Evolutionary conservation across 1,140 invertebrate species (phyloP).

Genomic region (Belonocnema kinseyi): DNA sequence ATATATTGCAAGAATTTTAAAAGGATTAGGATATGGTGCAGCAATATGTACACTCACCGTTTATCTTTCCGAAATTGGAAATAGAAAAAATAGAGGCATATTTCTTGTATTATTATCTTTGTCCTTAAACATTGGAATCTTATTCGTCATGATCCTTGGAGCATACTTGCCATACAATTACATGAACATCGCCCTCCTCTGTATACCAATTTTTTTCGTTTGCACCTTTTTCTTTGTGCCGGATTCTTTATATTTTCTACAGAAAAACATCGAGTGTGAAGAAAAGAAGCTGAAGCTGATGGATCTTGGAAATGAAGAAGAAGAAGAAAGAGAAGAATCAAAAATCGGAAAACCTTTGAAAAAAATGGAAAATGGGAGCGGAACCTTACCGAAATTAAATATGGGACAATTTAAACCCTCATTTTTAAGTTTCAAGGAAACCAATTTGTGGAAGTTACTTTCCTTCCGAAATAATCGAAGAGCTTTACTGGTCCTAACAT

Average conservation of each 20-base stretch:
- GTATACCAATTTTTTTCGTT: too few species aligned
- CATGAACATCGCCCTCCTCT: too few species aligned
- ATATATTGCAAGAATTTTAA: not conserved
- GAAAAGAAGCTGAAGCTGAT: too few species aligned
- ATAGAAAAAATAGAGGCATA: not conserved
- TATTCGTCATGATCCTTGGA: not conserved
- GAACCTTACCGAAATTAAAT: too few species aligned
- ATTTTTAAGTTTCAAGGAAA: too few species aligned
- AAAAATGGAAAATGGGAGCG: not conserved
- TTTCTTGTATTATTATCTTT: not conserved
- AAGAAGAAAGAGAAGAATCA: not conserved
- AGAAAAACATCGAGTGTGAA: not conserved
- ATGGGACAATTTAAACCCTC: too few species aligned
- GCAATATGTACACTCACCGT: not conserved
- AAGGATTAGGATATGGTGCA: not conserved
- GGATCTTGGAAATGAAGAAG: not conserved
- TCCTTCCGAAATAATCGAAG: too few species aligned
- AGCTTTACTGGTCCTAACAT: too few species aligned
- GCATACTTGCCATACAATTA: too few species aligned
- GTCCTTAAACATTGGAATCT: not conserved
- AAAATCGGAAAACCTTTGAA: not conserved
- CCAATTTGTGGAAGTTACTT: too few species aligned
- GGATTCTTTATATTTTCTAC: too few species aligned
- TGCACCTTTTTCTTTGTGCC: too few species aligned
- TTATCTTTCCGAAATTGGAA: slow-evolving; percentile 13